Evolutionary conservation across 2,888 invertebrate genomes (phyloP).

Genomic region (Homarus gammarus): DNA sequence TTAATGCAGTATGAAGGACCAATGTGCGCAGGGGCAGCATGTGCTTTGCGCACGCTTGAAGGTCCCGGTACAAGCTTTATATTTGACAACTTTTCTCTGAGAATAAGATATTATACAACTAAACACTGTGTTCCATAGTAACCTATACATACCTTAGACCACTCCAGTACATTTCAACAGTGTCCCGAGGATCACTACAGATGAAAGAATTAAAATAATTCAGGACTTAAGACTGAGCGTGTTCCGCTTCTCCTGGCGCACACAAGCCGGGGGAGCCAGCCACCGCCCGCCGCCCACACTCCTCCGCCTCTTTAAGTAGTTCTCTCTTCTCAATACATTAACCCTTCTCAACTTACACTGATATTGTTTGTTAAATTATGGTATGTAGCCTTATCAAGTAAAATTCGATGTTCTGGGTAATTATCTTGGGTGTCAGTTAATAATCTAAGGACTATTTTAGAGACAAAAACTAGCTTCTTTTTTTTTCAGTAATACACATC

Average conservation of each 20-base stretch:
- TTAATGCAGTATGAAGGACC: neutral
- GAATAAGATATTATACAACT: neutral
- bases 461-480: too few relatives aligned
- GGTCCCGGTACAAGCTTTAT: neutral
- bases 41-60: neutral
- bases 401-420: too few relatives aligned
- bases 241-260: neutral
- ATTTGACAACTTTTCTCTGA: neutral
- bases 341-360: too few relatives aligned
- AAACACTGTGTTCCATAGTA: neutral
- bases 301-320: neutral
- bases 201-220: neutral
- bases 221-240: neutral
- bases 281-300: neutral
- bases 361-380: too few relatives aligned
- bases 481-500: too few relatives aligned
- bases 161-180: neutral
- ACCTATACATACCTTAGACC: neutral
- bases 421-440: too few relatives aligned
- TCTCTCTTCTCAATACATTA: too few relatives aligned
- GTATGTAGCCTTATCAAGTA: too few relatives aligned
- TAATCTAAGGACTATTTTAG: too few relatives aligned
- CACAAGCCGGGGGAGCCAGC: neutral
- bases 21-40: neutral
- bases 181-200: neutral